phyloP scores from a whole-genome alignment of 2,888 invertebrate species.

The Candidula unifasciata region DNA sequence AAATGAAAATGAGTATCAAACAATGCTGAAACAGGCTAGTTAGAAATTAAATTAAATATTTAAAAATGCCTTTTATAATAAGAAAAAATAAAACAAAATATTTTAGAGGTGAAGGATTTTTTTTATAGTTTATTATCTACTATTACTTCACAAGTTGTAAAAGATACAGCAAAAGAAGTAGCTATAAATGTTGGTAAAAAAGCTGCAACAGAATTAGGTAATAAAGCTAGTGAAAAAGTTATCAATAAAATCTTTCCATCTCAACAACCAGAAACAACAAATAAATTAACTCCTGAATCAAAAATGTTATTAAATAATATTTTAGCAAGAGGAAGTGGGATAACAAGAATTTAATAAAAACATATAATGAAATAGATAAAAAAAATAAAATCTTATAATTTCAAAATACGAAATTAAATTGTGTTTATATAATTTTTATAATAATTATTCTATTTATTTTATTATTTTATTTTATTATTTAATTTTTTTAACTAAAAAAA shows the following conservation, averaged over 20 bases:
- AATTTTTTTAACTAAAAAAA: too few species aligned
- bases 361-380: too few species aligned
- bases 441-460: too few species aligned
- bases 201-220: slow-evolving; percentile 12
- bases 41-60: not conserved
- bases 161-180: slow-evolving; percentile 16
- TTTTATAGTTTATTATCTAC: not conserved
- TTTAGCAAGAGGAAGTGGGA: too few species aligned
- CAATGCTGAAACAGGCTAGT: not conserved
- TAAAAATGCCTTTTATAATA: slow-evolving; percentile 9
- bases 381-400: too few species aligned
- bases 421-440: too few species aligned
- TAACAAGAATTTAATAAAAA: too few species aligned
- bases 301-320: too few species aligned
- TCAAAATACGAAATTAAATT: too few species aligned
- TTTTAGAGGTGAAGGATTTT: not conserved
- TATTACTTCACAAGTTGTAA: not conserved
- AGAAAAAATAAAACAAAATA: not conserved
- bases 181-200: not conserved
- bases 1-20: not conserved
- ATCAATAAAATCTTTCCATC: not conserved
- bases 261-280: too few species aligned
- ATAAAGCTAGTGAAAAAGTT: not conserved
- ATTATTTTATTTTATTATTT: too few species aligned
- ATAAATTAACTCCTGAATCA: too few species aligned